Evolutionary conservation across 2,797 vertebrate species (phyloP).

Genomic region (Lycodopsis pacificus): DNA sequence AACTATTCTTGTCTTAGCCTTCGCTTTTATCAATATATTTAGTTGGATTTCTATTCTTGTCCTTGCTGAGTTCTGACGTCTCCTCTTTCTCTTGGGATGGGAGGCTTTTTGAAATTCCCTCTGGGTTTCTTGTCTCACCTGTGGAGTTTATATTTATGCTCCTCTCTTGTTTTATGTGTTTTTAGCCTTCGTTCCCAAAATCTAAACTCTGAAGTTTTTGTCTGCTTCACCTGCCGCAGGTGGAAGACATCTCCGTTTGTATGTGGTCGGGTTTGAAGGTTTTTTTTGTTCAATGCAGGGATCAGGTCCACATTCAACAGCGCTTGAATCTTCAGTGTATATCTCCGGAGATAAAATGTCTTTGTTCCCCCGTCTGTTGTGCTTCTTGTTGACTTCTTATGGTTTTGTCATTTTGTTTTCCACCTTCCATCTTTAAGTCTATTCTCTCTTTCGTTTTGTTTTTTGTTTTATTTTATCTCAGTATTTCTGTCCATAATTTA

Average conservation of each 20-base stretch:
- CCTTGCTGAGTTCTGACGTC: conserved; percentile 4
- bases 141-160: conserved; percentile 48
- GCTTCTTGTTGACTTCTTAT: conserved; percentile 28
- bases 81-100: conserved; percentile 7
- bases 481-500: neutral
- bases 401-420: conserved; percentile 29
- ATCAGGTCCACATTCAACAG: conserved; percentile 23
- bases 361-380: conserved; percentile 21
- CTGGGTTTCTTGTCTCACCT: conserved; percentile 39
- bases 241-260: neutral
- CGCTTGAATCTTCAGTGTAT: conserved; percentile 4
- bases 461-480: conserved; percentile 1
- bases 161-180: conserved; percentile 24
- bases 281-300: neutral
- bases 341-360: conserved; percentile 23
- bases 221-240: conserved; percentile 18
- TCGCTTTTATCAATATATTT: neutral
- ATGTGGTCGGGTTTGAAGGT: conserved; percentile 10
- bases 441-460: conserved; percentile 4
- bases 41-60: conserved; percentile 11
- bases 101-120: conserved; percentile 32
- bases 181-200: conserved; percentile 36
- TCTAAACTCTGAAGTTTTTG: neutral
- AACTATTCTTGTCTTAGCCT: neutral
- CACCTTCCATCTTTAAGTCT: conserved; percentile 6